Conservation (phyloP, 2,888 invertebrate species). For the Dromius quadrimaculatus region DNA sequence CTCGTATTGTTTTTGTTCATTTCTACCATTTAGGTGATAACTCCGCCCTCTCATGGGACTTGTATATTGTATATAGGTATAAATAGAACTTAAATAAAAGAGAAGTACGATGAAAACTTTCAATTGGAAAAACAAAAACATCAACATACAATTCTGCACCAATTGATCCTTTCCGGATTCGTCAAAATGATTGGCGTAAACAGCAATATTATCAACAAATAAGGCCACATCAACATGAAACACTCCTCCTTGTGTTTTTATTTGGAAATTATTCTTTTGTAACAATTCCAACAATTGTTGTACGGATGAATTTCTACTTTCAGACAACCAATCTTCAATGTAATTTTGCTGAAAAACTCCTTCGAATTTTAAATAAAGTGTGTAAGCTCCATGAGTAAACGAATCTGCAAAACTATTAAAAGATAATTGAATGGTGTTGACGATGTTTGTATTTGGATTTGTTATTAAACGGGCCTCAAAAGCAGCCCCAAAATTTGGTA, state of each 20-base stretch:
- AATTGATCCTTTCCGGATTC: background rate
- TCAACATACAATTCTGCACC: no score
- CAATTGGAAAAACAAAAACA: background rate
- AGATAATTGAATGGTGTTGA: background rate
- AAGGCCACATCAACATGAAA: slow-evolving; percentile 36
- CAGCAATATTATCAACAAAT: slow-evolving; percentile 9
- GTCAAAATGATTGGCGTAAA: slow-evolving; percentile 24
- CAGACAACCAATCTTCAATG: background rate
- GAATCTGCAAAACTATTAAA: slow-evolving; percentile 17
- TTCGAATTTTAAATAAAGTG: background rate
- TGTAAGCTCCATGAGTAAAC: slow-evolving; percentile 1
- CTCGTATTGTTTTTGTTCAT: no score
- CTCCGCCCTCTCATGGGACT: no score
- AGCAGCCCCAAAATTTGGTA: background rate
- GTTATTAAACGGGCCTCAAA: slow-evolving; percentile 12
- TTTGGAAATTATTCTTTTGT: slow-evolving; percentile 4
- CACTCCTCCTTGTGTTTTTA: background rate
- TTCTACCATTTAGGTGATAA: no score
- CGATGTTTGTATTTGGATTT: slow-evolving; percentile 8
- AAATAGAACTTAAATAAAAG: no score
- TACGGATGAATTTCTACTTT: background rate
- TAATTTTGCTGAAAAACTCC: background rate
- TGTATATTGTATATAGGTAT: no score
- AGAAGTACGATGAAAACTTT: background rate
- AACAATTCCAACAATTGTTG: slow-evolving; percentile 32